Evolutionary conservation across 2,888 invertebrate genomes (phyloP), one percentile per base, ranked within the genome.

Genomic region (Litoditis marina): DNA sequence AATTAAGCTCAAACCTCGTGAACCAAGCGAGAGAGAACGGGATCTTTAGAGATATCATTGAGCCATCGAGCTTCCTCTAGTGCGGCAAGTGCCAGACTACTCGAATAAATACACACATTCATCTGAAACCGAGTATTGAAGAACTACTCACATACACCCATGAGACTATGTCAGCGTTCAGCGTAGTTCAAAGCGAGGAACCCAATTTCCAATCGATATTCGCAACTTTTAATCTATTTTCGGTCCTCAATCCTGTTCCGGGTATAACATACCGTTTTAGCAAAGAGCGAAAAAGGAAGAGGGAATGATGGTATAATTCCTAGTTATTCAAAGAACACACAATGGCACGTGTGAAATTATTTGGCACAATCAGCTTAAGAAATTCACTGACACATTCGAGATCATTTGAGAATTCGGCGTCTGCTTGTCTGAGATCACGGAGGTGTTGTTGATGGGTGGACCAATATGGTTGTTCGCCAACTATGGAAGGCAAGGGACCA

Each of bases 51-150:
- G 1, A 73, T 34, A 22, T 62, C 62, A 44, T 73, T 71, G 27
- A 61, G 55, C 73, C 70, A 73, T 42, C 69, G 55, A 4, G 60
- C 55, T 61, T 68, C 50, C 55, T 73, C 73, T 11, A 64, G 50
- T 13, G 52, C 62, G 13, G 42, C 30, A 7, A 62, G 32, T 3
- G 62, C 56, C n/a, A 62, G 30, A 2, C n/a, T 42, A 2, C 39
- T 28, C 4, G 52, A 49, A 31, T 62, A 62, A 30, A 62, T 62
- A 54, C 55, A 36, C 39, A 61, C 36, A 34, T 61, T 61, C 16
- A 44, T 47, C 61, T 61, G 42, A 47, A 61, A 32, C 16, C 13
- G 1, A 44, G 0, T 1, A 36, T n/a, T n/a, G n/a, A n/a, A n/a
- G n/a, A n/a, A n/a, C n/a, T n/a, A n/a, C n/a, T n/a, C n/a, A n/a